These are phyloP conservation scores for Metacarcinus magister DNA, from an alignment of 2,888 invertebrate genomes.

Conservation along the genomic window DNA sequence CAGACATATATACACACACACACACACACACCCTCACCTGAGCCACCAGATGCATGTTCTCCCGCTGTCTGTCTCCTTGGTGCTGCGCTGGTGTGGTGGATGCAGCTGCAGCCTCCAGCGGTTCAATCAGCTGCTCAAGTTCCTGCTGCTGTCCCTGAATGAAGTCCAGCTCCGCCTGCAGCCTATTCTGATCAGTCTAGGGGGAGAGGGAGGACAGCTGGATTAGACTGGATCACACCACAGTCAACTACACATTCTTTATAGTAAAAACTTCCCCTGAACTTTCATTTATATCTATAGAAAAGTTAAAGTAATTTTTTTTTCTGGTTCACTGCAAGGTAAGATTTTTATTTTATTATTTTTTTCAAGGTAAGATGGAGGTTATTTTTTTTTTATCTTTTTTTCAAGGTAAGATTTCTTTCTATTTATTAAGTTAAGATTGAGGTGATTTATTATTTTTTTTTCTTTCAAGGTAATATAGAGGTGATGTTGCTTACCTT, in stretches of 20 bases:
- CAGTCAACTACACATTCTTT: not conserved
- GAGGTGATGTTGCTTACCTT: not conserved
- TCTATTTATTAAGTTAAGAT: not conserved
- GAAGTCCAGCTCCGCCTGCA: constrained; percentile 97
- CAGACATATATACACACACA: not conserved
- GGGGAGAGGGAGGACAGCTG: not conserved
- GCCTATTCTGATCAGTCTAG: constrained; percentile 92
- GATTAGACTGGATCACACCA: not conserved
- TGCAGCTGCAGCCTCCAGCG: constrained; percentile 91
- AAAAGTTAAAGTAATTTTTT: too few species aligned
- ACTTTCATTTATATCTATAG: too few species aligned
- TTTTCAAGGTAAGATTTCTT: too few species aligned
- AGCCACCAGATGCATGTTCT: constrained; percentile 89
- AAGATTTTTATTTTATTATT: too few species aligned
- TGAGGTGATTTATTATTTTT: not conserved
- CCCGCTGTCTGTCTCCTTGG: constrained; percentile 90
- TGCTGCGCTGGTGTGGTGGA: constrained; percentile 78
- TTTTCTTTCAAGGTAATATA: too few species aligned
- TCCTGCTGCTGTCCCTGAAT: constrained; percentile 96
- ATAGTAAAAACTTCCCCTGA: too few species aligned
- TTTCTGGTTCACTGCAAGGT: too few species aligned
- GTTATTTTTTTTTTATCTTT: too few species aligned
- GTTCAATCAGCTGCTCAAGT: constrained; percentile 92
- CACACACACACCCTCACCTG: constrained; percentile 51
- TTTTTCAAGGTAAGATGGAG: too few species aligned